Base-by-base conservation (phyloP, 2,113 vertebrate genomes). In the Apteryx mantelli region DNA sequence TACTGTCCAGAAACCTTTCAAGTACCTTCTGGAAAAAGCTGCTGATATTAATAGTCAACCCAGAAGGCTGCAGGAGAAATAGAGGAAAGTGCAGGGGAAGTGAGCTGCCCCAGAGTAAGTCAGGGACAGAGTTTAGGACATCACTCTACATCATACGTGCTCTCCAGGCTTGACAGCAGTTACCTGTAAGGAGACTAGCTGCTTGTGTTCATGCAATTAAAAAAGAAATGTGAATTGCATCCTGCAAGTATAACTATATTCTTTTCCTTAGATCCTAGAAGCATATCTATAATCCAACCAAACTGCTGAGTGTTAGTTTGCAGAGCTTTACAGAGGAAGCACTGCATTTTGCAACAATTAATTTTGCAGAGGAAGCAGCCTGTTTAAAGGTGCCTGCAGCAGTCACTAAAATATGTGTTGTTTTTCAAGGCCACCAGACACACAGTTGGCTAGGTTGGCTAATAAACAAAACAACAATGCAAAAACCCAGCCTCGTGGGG, bases 321-420 rank as follows among this genome's bases (percentile, higher is more conserved):
- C 42, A 53, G 95, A 97, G 96, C 96, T 97, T 97, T 90, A 58
- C 89, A 92, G 82, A 97, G 97, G 95, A 97, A 98, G 93, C 93
- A 66, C 73, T 64, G 44, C 92, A 12, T 98, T 98, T 97, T 97
- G 97, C 96, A 97, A 94, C 98, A 98, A 98, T 98, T 98, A 98
- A 98, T 98, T 98, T 97, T 97, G 98, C 97, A 96, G 97, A 97
- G 98, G 96, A 98, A 98, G 97, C 97, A 98, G 98, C 97, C 97
- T 98, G 97, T 97, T 98, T 98, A 97, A 98, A 98, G 98, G 93
- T 0, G 98, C 98, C 98, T 94, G 96, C 91, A 98, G 98, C 97
- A 80, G 69, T 97, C 78, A 66, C 97, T 98, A 89, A 97, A 98
- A 97, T 97, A 95, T 89, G 95, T 95, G 96, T 96, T 98, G 97